These are phyloP conservation scores for Zosterops borbonicus DNA, from an alignment of 2,113 vertebrate species.

Conservation along the genomic window DNA sequence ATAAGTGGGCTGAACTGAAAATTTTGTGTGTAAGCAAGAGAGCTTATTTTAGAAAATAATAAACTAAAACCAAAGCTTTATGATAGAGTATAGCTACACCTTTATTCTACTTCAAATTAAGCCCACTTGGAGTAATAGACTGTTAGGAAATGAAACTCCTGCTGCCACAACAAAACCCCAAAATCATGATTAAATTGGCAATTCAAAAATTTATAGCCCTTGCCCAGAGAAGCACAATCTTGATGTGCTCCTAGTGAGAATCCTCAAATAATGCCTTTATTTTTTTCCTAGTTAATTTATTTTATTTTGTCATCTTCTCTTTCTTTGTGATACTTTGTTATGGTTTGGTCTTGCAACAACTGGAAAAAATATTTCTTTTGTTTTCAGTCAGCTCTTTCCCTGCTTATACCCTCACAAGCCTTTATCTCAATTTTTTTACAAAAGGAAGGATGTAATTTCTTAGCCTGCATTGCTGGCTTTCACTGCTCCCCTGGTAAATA, in stretches of 20 bases:
- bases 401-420: not conserved
- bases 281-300: not conserved
- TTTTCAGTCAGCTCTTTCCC: not conserved
- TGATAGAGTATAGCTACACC: not conserved
- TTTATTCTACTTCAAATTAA: not conserved
- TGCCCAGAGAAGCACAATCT: not conserved
- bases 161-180: not conserved
- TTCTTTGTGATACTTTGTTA: not conserved
- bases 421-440: not conserved
- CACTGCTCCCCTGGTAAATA: not conserved
- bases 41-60: not conserved
- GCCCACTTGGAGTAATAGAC: not conserved
- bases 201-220: not conserved
- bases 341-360: not conserved
- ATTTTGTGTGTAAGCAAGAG: not conserved
- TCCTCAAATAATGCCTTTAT: not conserved
- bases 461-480: not conserved
- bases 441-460: not conserved
- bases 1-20: not conserved
- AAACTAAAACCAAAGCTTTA: not conserved
- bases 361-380: not conserved
- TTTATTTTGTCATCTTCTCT: not conserved
- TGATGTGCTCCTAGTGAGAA: not conserved
- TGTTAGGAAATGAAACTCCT: not conserved
- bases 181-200: not conserved